Evolutionary conservation across 2,113 vertebrate species (phyloP).

Genomic region (Leptobrachium leishanense): DNA sequence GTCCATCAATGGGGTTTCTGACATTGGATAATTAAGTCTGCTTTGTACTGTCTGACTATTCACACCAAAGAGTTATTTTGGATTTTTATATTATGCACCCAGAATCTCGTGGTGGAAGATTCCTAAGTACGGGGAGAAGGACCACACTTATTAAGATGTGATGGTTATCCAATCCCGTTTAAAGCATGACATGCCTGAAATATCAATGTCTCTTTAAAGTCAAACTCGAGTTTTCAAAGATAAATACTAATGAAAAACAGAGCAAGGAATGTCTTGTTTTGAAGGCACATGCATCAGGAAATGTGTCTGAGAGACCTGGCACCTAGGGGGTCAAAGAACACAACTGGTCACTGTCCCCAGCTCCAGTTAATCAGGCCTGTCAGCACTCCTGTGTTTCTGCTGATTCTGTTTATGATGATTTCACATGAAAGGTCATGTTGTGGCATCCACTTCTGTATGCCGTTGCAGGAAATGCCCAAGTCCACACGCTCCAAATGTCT

Average conservation of each 20-base stretch:
- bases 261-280: constrained; percentile 8
- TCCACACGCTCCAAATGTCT: constrained; percentile 5
- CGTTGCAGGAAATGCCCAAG: constrained; percentile 52
- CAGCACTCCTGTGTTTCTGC: constrained; percentile 50
- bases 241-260: constrained; percentile 21
- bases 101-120: too few species aligned
- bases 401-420: constrained; percentile 43
- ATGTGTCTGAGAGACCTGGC: constrained; percentile 22
- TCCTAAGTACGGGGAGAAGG: too few species aligned
- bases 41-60: too few species aligned
- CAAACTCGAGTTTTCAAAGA: too few species aligned
- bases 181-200: too few species aligned
- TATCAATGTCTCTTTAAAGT: too few species aligned
- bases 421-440: neutral
- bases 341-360: constrained; percentile 27
- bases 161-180: too few species aligned
- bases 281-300: constrained; percentile 44
- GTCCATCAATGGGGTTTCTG: too few species aligned
- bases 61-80: too few species aligned
- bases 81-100: too few species aligned
- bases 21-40: too few species aligned
- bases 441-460: constrained; percentile 48
- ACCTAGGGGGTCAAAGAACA: constrained; percentile 30
- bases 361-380: constrained; percentile 40
- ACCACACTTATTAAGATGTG: too few species aligned